Evolutionary conservation across 2,797 vertebrate species (phyloP), one percentile per base, ranked within the genome.

Genomic region (Rhinogobio ventralis): DNA sequence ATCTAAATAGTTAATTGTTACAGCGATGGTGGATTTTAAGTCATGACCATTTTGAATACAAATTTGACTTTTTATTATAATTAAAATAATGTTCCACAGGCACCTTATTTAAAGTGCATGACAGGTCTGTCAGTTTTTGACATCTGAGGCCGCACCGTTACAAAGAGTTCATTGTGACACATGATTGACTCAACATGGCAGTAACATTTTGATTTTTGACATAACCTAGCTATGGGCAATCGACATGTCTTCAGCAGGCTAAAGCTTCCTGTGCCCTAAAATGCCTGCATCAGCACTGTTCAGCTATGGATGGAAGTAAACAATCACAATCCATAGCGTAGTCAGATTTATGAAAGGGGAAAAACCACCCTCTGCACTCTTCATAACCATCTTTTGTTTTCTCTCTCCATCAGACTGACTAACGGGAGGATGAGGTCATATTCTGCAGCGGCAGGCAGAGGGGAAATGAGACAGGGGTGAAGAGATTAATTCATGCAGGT

Each of bases 401-500:
- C 30, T 79, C 46, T 57, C 64, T 30, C 49, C 66, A n/a, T 71
- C 72, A 60, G 23, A 67, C 46, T 82, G 79, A 66, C 46, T 64
- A 76, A 81, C 51, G 46, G 82, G 11, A 51, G 71, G 82, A 81
- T 79, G 83, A 84, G 75, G 82, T 81, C 86, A 87, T 77, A 67
- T 77, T 77, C 66, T n/a, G 83, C 39, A 75, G 42, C 2, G 39
- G 60, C 62, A 76, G 82, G 64, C 39, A 33, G 51, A 68, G 69
- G 55, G 82, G 79, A 73, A 84, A 68, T 68, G 49, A 87, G 62
- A 69, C 39, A 25, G 62, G 66, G 71, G 67, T 79, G 83, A 79
- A 64, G 62, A 87, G 82, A 87, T 87, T 71, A 85, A 85, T 87
- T 81, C 23, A 72, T 75, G 73, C 57, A 46, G 71, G 69, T 69